Percentiles rank a stretch among this genome's conserved stretches.
These are phyloP conservation scores for Hippasteria phrygiana DNA, from an alignment of 53 echinoderm and acorn worm genomes.

Conservation along the genomic window DNA sequence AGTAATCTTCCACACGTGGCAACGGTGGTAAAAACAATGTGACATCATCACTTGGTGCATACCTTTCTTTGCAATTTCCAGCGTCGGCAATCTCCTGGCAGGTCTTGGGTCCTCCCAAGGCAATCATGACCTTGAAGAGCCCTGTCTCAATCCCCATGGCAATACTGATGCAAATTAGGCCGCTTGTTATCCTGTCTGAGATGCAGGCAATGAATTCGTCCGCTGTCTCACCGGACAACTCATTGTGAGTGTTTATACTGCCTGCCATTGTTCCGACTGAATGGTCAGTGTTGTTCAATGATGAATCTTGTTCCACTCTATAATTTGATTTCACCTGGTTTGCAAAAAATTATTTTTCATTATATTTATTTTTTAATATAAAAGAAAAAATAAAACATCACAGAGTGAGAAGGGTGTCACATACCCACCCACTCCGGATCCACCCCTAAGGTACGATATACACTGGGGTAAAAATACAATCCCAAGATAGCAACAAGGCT, in stretches of 20 bases:
- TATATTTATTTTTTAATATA: background rate
- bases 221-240: slow-evolving; percentile 29
- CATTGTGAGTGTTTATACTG: background rate
- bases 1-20: no score
- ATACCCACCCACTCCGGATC: no score
- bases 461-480: no score
- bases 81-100: slow-evolving; percentile 88
- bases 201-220: slow-evolving; percentile 64
- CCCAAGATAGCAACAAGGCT: no score
- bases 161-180: slow-evolving; percentile 49
- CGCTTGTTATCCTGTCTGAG: slow-evolving; percentile 20
- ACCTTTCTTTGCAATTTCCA: slow-evolving; percentile 95
- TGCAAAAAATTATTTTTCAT: no score
- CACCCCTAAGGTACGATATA: no score
- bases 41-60: no score
- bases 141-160: slow-evolving; percentile 85
- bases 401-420: no score
- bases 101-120: slow-evolving; percentile 75
- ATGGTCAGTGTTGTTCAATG: no score
- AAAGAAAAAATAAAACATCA: background rate
- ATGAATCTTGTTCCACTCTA: background rate
- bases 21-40: no score
- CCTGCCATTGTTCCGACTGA: background rate
- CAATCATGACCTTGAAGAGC: slow-evolving; percentile 80
- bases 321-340: background rate